Percentiles rank a stretch among this genome's conserved stretches.
Evolutionary conservation across 2,113 vertebrate species (phyloP).

Genomic region (Herpailurus yagouaroundi): DNA sequence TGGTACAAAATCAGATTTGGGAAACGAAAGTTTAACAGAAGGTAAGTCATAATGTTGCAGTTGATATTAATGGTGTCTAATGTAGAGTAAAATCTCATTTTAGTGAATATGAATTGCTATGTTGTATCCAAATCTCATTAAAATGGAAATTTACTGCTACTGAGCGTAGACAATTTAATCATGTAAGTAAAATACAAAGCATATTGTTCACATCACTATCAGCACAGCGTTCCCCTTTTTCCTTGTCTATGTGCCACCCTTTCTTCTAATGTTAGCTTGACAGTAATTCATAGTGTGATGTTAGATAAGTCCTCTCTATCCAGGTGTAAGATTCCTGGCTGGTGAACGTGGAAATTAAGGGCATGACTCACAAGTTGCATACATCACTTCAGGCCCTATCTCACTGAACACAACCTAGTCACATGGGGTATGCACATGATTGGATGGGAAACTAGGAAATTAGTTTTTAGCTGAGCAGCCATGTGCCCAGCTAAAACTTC

Average conservation of each 20-base stretch:
- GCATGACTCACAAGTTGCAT: background rate
- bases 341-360: background rate
- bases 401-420: background rate
- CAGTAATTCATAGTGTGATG: background rate
- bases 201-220: background rate
- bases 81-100: background rate
- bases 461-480: background rate
- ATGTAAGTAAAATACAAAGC: slow-evolving; percentile 28
- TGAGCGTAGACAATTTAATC: background rate
- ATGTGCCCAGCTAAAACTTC: background rate
- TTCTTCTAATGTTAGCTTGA: background rate
- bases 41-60: background rate
- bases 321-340: background rate
- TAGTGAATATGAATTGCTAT: slow-evolving; percentile 3
- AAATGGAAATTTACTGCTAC: slow-evolving; percentile 38
- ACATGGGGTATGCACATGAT: background rate
- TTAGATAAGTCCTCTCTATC: background rate
- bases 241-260: background rate
- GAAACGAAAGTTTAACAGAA: background rate
- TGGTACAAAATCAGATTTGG: slow-evolving; percentile 3
- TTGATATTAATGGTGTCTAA: background rate
- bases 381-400: background rate
- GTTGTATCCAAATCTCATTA: slow-evolving; percentile 39
- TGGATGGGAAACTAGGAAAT: background rate
- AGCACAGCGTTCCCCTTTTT: background rate